Evolutionary conservation across 2,797 vertebrate species (phyloP).

Genomic region (Liasis olivaceus): DNA sequence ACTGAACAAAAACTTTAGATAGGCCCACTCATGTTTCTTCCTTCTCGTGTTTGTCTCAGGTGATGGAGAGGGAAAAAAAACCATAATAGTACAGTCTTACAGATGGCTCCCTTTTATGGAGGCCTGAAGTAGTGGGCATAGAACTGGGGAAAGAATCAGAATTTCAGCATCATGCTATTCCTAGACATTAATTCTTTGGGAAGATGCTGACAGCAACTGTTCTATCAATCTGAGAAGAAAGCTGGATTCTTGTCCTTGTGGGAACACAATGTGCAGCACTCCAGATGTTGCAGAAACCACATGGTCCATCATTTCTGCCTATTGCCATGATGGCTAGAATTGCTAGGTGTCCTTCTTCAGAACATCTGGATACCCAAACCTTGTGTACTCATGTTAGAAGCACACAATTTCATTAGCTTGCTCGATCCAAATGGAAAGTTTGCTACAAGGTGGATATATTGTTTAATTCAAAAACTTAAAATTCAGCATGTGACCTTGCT

Average conservation of each 20-base stretch:
- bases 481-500: conserved; percentile 19
- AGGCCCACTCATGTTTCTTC: not conserved
- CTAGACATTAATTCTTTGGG: not conserved
- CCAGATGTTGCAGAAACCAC: not conserved
- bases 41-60: not conserved
- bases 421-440: not conserved
- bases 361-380: not conserved
- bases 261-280: not conserved
- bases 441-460: not conserved
- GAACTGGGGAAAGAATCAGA: not conserved
- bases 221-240: not conserved
- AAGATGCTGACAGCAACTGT: not conserved
- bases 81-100: not conserved
- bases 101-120: not conserved
- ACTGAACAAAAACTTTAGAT: not conserved
- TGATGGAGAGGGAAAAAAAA: not conserved
- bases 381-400: not conserved
- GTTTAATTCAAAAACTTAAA: conserved; percentile 10
- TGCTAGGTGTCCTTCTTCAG: not conserved
- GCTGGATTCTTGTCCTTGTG: not conserved
- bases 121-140: not conserved
- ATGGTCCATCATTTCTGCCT: not conserved
- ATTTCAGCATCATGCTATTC: not conserved
- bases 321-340: not conserved
- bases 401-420: not conserved